Conservation (phyloP, 2,888 invertebrate genomes). For the Patella ulyssiponensis region DNA sequence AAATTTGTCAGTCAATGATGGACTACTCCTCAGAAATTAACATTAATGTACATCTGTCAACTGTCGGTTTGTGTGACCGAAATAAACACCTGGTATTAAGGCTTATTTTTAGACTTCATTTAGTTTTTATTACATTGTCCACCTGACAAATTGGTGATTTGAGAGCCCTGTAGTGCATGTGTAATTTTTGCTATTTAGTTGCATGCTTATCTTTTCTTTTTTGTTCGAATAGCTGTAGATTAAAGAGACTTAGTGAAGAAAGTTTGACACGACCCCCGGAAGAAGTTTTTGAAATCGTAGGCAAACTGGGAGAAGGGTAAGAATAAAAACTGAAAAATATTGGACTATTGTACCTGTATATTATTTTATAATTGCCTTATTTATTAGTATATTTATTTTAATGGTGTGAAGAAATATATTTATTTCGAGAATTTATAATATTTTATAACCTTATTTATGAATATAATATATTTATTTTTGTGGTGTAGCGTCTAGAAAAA, state of each 20-base stretch:
- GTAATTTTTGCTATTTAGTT: slow-evolving; percentile 21
- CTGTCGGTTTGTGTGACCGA: slow-evolving; percentile 13
- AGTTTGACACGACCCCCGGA: slow-evolving; percentile 96
- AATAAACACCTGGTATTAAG: slow-evolving; percentile 11
- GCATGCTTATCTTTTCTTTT: slow-evolving; percentile 28
- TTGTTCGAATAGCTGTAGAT: slow-evolving; percentile 31
- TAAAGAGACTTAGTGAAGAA: slow-evolving; percentile 85
- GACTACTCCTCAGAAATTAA: background rate
- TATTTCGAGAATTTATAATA: too few species aligned
- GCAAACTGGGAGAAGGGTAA: slow-evolving; percentile 96
- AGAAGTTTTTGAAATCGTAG: slow-evolving; percentile 98
- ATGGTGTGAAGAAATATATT: too few species aligned
- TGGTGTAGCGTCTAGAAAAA: too few species aligned
- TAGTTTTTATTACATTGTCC: too few species aligned
- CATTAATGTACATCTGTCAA: background rate
- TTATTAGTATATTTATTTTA: too few species aligned
- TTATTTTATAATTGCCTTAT: too few species aligned
- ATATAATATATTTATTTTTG: too few species aligned
- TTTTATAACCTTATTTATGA: too few species aligned
- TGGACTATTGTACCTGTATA: too few species aligned
- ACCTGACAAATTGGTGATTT: background rate
- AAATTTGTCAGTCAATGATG: background rate
- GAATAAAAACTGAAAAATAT: slow-evolving; percentile 32
- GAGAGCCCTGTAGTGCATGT: slow-evolving; percentile 15
- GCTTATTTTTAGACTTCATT: background rate